Conservation (phyloP, 2,797 vertebrate species). For the Caiman crocodilus region DNA sequence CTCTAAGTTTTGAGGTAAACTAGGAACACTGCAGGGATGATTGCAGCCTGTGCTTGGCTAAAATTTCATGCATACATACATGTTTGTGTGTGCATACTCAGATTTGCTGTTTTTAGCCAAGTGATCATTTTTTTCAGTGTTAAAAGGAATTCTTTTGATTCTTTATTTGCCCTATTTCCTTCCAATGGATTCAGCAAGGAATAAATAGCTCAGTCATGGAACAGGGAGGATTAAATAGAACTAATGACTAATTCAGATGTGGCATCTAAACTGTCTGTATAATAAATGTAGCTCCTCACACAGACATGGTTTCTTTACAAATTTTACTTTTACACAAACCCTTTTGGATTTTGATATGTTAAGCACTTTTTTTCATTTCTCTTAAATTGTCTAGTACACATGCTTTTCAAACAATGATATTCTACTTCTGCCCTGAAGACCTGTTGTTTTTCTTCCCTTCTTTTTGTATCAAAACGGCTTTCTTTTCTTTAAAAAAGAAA, state of each 20-base stretch:
- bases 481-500: slow-evolving; percentile 4
- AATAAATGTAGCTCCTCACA: slow-evolving; percentile 11
- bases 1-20: neutral
- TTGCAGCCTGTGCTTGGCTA: neutral
- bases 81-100: neutral
- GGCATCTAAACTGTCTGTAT: neutral
- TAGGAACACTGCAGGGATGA: neutral
- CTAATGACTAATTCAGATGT: neutral
- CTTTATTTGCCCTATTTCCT: neutral
- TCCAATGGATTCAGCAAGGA: neutral
- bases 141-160: neutral
- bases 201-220: neutral
- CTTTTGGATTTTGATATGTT: neutral
- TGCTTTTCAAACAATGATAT: neutral
- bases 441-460: neutral
- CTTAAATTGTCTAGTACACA: neutral
- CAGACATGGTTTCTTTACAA: neutral
- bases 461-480: neutral
- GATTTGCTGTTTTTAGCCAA: neutral
- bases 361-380: neutral
- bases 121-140: neutral
- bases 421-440: neutral
- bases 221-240: neutral
- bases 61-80: neutral
- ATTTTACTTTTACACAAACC: slow-evolving; percentile 5